Base-by-base conservation (phyloP, 2,888 invertebrate genomes). In the Agrochola litura region DNA sequence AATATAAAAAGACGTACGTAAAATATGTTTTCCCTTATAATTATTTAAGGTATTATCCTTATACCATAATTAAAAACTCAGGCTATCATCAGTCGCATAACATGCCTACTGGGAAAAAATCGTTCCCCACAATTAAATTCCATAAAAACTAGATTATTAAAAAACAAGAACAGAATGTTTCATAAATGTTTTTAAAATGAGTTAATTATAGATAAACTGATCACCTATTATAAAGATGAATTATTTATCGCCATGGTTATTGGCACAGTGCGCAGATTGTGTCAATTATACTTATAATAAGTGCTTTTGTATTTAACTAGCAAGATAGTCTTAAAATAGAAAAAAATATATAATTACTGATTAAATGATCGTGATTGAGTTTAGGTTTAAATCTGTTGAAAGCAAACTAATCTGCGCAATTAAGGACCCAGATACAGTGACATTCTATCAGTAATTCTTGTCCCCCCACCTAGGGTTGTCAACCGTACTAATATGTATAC, bases 1-100 rank as follows among this genome's bases (percentile, higher is more conserved):
- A 5, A 52, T 6, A 1, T 4, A 22, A 68, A n/a, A 70, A 30
- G 4, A 25, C 8, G n/a, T 25, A 46, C 14, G 16, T 2, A 46
- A 69, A 41, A 52, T 1, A 14, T 0, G 6, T 6, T 41, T 49
- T 70, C 5, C n/a, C 12, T 12, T n/a, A 12, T n/a, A 56, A 14
- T 22, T 64, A 80, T 77, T 80, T n/a, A 14, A 43, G 0, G 1
- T 0, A 52, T 81, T 81, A 65, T 78, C 74, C 65, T 65, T 25
- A 25, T 54, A 16, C 0, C 22, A 6, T 78, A 0, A 74, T 78
- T 60, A 60, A 43, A 43, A 37, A 14, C 14, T 0, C 2, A 41
- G 43, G 2, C 25, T 22, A 4, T 25, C 0, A 22, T 43, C 12
- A 25, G 9, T 54, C 58, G 14, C 46, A 30, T 60, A 66, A 2